Evolutionary conservation across 1,140 invertebrate genomes (phyloP).

Genomic region (Triops cancriformis): DNA sequence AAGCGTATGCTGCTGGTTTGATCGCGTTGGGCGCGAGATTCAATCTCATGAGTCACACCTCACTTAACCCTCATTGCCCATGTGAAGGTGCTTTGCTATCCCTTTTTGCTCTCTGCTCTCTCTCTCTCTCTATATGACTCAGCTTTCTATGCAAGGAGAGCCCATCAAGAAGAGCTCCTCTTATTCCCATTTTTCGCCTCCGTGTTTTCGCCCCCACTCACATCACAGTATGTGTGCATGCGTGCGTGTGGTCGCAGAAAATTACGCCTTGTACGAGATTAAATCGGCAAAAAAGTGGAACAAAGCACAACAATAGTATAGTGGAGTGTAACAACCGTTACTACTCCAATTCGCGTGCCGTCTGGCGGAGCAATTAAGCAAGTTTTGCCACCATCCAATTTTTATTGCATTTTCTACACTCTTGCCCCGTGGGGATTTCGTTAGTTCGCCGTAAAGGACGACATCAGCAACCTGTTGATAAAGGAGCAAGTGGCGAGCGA

Average conservation of each 20-base stretch:
- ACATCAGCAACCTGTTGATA: background rate
- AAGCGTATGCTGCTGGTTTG: background rate
- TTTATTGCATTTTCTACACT: too few species aligned
- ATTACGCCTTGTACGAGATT: too few species aligned
- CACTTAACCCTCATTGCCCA: constrained; percentile 12
- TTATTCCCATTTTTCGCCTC: background rate
- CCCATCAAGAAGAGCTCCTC: background rate
- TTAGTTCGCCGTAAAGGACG: background rate
- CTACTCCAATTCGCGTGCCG: too few species aligned
- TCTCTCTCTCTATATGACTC: background rate
- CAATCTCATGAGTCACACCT: constrained; percentile 9
- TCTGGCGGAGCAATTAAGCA: too few species aligned
- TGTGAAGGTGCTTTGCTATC: background rate
- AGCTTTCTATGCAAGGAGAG: constrained; percentile 2
- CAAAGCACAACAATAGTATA: too few species aligned
- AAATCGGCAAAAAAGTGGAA: too few species aligned
- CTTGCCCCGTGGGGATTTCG: too few species aligned
- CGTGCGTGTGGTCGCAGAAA: background rate
- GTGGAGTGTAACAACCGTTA: too few species aligned
- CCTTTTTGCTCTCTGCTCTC: background rate
- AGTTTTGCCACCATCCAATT: too few species aligned
- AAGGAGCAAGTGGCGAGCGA: background rate
- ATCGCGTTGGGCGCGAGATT: constrained; percentile 8
- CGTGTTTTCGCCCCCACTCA: background rate
- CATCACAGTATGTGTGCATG: background rate